phyloP scores from a whole-genome alignment of 1,140 invertebrate species.

The Listronotus bonariensis region DNA sequence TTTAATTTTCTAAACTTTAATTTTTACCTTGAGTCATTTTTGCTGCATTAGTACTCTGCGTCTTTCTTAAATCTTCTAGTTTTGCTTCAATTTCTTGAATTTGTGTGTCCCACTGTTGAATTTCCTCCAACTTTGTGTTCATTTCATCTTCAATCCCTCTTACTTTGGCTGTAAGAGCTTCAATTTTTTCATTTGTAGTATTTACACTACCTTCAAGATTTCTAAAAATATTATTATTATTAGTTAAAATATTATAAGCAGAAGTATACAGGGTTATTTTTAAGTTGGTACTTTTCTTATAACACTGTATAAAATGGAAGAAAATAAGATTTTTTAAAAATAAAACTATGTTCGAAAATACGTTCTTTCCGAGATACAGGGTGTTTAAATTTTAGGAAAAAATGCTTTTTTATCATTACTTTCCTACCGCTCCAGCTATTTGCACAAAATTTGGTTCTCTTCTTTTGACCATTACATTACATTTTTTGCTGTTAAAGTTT shows the following conservation, averaged over 20 bases:
- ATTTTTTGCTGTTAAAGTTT: too few relatives aligned
- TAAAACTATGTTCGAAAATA: background rate
- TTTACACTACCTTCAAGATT: constrained; percentile 27
- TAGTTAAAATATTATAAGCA: too few relatives aligned
- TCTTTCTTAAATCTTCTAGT: constrained; percentile 54
- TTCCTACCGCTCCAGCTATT: too few relatives aligned
- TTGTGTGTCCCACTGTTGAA: constrained; percentile 58
- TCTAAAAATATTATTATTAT: constrained; percentile 11
- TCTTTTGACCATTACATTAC: too few relatives aligned
- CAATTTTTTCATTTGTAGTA: constrained; percentile 34
- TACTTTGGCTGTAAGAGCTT: constrained; percentile 28
- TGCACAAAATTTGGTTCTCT: too few relatives aligned
- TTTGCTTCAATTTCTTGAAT: constrained; percentile 58
- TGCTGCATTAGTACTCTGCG: constrained; percentile 20
- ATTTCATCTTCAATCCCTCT: constrained; percentile 40
- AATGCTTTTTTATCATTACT: too few relatives aligned
- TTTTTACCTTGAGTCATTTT: constrained; percentile 32
- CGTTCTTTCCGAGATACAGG: too few relatives aligned
- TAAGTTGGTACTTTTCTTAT: too few relatives aligned
- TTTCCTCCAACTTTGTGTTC: constrained; percentile 50
- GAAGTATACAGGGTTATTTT: background rate
- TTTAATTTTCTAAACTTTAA: background rate
- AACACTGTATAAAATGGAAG: constrained; percentile 18
- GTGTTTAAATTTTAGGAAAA: too few relatives aligned
- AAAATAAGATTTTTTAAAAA: constrained; percentile 19